Evolutionary conservation across 2,113 vertebrate genomes (phyloP), one percentile per base, ranked within the genome.

Genomic region (Eulemur macaco): DNA sequence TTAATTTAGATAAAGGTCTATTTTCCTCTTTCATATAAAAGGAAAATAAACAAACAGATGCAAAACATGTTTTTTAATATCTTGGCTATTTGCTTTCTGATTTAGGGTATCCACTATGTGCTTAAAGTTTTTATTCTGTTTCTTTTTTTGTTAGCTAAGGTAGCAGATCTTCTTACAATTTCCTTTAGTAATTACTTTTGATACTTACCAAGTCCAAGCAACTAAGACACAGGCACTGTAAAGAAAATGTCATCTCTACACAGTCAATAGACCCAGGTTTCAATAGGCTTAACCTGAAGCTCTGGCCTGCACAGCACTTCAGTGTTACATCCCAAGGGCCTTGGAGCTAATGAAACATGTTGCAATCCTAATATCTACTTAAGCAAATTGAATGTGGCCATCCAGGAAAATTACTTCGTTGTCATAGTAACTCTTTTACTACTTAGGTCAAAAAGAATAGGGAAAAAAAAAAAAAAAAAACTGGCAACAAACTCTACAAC

Each of bases 11-110:
- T 69, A 95, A 98, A 97, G 83, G 87, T 97, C 97, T n/a, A 97
- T 90, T 87, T 94, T 78, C 80, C 18, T 96, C 37, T 86, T 77
- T 97, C 64, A 89, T 85, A 94, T 91, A 93, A 97, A 96, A 89
- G 63, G 23, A 95, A 97, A 97, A 97, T 97, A 98, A 98, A 97
- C 91, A 96, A 96, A 97, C 64, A 96, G 66, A 89, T 89, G 18
- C 37, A 96, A 97, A 89, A 94, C 56, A n/a, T 93, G 83, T 87
- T 95, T 96, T 97, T 91, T 93, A 97, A 96, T 97, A 96, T 96
- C 97, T 96, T 96, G 80, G 91, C 85, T 98, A 97, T 98, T 98
- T 97, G 77, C 97, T 95, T 97, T 97, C 27, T 93, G 97, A 88
- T 56, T 96, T 93, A 92, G 76, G 69, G 18, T 95, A 87, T 97